Conservation (phyloP, 2,113 vertebrate genomes). For the Seriola aureovittata region DNA sequence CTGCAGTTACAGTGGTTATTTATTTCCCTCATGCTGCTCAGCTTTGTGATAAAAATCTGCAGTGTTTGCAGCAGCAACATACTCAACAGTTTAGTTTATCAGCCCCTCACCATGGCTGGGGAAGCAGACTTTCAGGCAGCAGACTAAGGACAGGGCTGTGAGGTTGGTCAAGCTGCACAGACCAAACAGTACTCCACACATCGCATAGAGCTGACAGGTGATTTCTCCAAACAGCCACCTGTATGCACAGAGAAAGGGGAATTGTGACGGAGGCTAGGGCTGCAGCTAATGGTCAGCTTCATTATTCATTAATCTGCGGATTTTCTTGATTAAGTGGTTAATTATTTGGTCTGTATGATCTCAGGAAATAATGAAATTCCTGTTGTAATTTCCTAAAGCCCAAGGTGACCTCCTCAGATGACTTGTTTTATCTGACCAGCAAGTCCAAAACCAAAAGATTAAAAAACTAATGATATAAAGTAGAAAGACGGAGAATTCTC, state of each 20-base stretch:
- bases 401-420: background rate
- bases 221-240: slow-evolving; percentile 89
- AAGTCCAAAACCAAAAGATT: background rate
- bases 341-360: background rate
- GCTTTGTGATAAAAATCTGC: background rate
- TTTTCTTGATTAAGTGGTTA: too few species aligned
- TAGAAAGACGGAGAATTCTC: background rate
- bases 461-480: background rate
- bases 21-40: background rate
- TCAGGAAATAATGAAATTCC: background rate
- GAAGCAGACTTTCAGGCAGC: slow-evolving; percentile 92
- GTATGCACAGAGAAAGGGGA: slow-evolving; percentile 38
- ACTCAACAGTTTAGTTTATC: background rate
- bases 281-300: background rate
- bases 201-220: slow-evolving; percentile 86
- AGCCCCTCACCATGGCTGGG: slow-evolving; percentile 85
- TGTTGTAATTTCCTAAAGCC: background rate
- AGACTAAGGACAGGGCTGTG: slow-evolving; percentile 87
- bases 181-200: slow-evolving; percentile 89
- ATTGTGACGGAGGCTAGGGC: background rate
- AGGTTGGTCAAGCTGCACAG: slow-evolving; percentile 90
- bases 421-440: background rate
- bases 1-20: background rate
- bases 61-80: slow-evolving; percentile 9
- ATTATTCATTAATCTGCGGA: background rate